Evolutionary conservation across 2,113 vertebrate genomes (phyloP).

Genomic region (Peromyscus californicus): DNA sequence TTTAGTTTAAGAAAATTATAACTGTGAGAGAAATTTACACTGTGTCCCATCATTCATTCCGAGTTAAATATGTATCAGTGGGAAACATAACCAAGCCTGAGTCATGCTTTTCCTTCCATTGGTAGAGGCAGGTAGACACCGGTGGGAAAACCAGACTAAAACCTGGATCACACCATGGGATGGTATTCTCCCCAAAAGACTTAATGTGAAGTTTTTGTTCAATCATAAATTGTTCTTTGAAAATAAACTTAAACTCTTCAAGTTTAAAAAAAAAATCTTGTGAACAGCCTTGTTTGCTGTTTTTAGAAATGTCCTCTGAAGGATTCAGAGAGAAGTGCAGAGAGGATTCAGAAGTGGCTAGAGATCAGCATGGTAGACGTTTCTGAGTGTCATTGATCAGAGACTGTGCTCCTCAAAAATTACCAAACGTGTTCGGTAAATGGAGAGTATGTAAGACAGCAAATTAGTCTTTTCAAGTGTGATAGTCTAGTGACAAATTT

Average conservation of each 20-base stretch:
- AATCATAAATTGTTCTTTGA: not conserved
- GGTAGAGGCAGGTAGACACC: not conserved
- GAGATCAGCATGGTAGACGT: not conserved
- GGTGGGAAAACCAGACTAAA: not conserved
- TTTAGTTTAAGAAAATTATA: not conserved
- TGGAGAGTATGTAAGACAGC: not conserved
- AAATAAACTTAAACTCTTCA: not conserved
- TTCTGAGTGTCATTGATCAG: not conserved
- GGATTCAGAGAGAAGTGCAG: not conserved
- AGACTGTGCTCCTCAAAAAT: not conserved
- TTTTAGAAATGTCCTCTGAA: not conserved
- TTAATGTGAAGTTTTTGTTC: not conserved
- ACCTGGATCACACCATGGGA: not conserved
- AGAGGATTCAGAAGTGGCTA: not conserved
- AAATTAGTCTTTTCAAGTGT: not conserved
- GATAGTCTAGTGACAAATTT: not conserved
- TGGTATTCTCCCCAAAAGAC: accelerated
- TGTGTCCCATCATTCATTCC: not conserved
- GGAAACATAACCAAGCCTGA: not conserved
- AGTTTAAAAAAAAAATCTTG: not conserved
- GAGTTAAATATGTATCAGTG: not conserved
- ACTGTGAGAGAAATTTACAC: not conserved
- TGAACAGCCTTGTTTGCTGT: not conserved
- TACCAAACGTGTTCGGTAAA: not conserved
- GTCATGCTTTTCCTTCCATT: not conserved